A percentile compares a stretch with the other conserved stretches of the same genome.
These are phyloP conservation scores for Lithosia quadra DNA, from an alignment of 2,888 invertebrate species.

Conservation along the genomic window DNA sequence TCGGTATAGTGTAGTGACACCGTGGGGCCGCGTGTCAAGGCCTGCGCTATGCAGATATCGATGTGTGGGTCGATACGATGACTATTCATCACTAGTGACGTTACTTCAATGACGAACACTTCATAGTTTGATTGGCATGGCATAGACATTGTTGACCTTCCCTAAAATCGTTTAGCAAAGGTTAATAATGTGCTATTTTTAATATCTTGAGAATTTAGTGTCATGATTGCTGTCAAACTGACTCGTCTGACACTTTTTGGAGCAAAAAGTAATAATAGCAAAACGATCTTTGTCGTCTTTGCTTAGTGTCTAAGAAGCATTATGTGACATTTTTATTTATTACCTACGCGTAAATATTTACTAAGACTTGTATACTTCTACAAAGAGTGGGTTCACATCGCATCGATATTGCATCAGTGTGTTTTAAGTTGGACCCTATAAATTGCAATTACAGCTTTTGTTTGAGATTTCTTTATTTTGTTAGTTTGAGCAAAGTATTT, in stretches of 20 bases:
- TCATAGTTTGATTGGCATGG: slow-evolving; percentile 25
- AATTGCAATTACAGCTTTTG: too few species aligned
- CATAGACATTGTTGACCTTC: neutral
- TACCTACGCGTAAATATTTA: too few species aligned
- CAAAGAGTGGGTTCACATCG: too few species aligned
- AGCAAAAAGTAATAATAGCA: neutral
- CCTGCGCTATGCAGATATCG: slow-evolving; percentile 78
- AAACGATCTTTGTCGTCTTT: neutral
- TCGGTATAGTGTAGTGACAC: slow-evolving; percentile 47
- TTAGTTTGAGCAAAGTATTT: too few species aligned
- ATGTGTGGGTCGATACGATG: slow-evolving; percentile 65
- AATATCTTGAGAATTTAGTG: neutral
- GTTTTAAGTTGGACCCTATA: too few species aligned
- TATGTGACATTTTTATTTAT: too few species aligned
- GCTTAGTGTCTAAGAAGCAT: too few species aligned
- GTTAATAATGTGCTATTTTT: neutral
- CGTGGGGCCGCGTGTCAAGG: slow-evolving; percentile 68
- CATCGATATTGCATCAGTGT: too few species aligned
- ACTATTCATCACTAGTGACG: slow-evolving; percentile 53
- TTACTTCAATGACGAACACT: slow-evolving; percentile 55
- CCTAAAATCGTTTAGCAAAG: slow-evolving; percentile 16
- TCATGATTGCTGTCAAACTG: neutral
- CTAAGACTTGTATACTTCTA: too few species aligned
- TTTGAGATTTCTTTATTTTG: too few species aligned
- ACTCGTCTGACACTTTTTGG: neutral